phyloP scores from a whole-genome alignment of 2,797 vertebrate genomes.

The Micrastur ruficollis region DNA sequence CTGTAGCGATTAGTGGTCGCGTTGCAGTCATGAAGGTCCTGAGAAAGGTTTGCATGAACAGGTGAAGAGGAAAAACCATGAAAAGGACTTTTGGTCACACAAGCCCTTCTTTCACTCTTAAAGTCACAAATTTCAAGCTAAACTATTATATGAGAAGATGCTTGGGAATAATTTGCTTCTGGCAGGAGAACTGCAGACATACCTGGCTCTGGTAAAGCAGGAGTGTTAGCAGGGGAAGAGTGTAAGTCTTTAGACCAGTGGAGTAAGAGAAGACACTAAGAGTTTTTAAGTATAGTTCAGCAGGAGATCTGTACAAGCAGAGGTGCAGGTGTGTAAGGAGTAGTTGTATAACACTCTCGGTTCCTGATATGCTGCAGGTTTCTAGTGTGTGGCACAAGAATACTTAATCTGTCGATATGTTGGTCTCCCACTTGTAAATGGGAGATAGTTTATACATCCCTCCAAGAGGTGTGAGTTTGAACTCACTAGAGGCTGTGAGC shows the following conservation, averaged over 20 bases:
- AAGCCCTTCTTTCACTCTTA: neutral
- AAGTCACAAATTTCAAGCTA: neutral
- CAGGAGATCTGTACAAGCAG: neutral
- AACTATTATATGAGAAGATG: neutral
- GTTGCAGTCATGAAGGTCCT: neutral
- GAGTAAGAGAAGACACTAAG: neutral
- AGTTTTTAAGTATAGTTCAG: neutral
- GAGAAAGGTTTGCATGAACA: neutral
- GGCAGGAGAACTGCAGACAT: fast-evolving
- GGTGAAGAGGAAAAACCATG: neutral
- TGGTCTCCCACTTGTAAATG: neutral
- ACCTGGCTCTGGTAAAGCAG: neutral
- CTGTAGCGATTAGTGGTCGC: neutral
- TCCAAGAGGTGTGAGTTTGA: neutral
- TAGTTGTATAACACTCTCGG: neutral
- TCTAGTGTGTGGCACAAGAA: neutral
- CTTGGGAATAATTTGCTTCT: neutral
- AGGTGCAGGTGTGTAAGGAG: neutral
- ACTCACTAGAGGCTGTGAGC: neutral
- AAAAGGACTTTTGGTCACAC: neutral
- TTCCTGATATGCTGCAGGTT: neutral
- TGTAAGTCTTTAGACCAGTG: neutral
- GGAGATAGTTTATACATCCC: neutral
- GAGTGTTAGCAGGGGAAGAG: neutral
- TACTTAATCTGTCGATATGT: neutral